Evolutionary conservation across 2,888 invertebrate genomes (phyloP).

Genomic region (Eurytoma adleriae): DNA sequence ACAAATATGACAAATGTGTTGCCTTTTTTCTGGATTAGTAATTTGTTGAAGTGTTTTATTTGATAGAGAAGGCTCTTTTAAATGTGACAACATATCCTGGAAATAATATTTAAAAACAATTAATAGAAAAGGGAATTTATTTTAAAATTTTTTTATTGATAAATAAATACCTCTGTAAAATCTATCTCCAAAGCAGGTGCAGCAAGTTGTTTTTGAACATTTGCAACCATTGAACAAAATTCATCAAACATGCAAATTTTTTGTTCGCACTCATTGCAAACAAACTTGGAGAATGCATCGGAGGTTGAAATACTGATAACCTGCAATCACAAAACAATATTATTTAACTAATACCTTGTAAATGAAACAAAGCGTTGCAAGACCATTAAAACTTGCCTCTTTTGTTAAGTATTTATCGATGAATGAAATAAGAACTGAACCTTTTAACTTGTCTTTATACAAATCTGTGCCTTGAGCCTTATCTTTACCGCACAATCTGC

Average conservation of each 20-base stretch:
- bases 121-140: conserved; percentile 4
- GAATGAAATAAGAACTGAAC: conserved; percentile 71
- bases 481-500: conserved; percentile 72
- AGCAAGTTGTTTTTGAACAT: conserved; percentile 70
- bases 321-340: conserved; percentile 58
- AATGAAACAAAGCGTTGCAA: neutral
- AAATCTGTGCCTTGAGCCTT: conserved; percentile 71
- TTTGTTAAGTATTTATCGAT: conserved; percentile 72
- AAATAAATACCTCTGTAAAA: conserved; percentile 68
- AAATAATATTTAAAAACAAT: neutral
- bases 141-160: neutral
- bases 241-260: conserved; percentile 72
- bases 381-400: conserved; percentile 65
- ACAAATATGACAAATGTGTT: conserved; percentile 72
- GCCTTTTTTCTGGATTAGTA: conserved; percentile 54
- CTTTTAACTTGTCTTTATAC: conserved; percentile 71
- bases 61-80: conserved; percentile 66
- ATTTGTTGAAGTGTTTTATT: conserved; percentile 53
- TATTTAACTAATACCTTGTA: neutral
- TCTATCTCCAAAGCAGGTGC: conserved; percentile 71
- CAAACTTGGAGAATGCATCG: conserved; percentile 70
- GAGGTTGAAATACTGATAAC: conserved; percentile 69
- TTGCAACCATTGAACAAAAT: conserved; percentile 72
- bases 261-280: conserved; percentile 72
- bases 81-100: conserved; percentile 69